A percentile compares a stretch with the other conserved stretches of the same genome.
phyloP scores from a whole-genome alignment of 2,113 vertebrate species.

The Antennarius striatus region DNA sequence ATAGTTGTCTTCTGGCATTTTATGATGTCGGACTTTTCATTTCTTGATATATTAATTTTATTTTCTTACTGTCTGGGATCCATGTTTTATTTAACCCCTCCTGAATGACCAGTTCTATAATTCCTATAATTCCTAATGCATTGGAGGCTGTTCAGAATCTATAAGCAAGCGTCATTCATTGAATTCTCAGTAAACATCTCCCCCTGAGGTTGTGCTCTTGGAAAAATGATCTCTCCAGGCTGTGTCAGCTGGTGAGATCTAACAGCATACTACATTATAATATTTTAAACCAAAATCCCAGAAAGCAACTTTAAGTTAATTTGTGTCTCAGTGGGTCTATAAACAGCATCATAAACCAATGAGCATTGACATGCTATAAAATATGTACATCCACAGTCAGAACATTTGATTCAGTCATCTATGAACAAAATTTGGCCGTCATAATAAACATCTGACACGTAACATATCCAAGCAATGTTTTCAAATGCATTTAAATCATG shows the following conservation, averaged over 20 bases:
- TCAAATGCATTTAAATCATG: conserved; percentile 37
- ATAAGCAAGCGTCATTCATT: conserved; percentile 42
- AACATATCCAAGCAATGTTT: conserved; percentile 42
- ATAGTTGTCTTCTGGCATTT: not conserved
- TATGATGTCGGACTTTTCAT: too few relatives aligned
- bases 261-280: conserved; percentile 60
- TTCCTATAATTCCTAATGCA: conserved; percentile 49
- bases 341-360: conserved; percentile 49
- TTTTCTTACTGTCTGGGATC: conserved; percentile 8
- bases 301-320: conserved; percentile 60
- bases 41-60: not conserved
- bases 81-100: not conserved
- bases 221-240: conserved; percentile 53
- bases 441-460: conserved; percentile 38
- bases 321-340: conserved; percentile 39
- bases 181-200: conserved; percentile 62
- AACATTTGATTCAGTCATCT: conserved; percentile 43
- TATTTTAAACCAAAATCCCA: conserved; percentile 48
- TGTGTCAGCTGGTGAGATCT: conserved; percentile 53
- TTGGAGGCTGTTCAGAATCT: conserved; percentile 54
- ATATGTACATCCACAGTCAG: conserved; percentile 48
- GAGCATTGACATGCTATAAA: conserved; percentile 51
- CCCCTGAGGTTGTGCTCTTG: conserved; percentile 37
- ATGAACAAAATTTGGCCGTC: conserved; percentile 21
- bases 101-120: not conserved